Conservation (phyloP, 2,888 invertebrate genomes). For the Alloscopus bannaensis region DNA sequence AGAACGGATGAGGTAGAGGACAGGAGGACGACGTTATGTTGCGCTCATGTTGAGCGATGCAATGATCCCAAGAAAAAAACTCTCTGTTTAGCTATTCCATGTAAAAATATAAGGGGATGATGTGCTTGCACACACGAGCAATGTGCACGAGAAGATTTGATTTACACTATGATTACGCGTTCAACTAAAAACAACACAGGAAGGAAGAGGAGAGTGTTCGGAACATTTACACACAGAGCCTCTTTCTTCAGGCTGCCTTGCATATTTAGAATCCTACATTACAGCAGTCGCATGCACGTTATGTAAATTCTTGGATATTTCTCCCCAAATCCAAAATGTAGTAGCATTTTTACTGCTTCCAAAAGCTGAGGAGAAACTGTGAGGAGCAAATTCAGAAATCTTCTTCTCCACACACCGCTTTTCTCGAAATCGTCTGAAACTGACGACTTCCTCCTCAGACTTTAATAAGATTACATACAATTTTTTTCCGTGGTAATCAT, state of each 20-base stretch:
- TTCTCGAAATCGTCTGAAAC: slow-evolving; percentile 2
- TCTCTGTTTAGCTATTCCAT: slow-evolving; percentile 1
- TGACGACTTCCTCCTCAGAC: too few relatives aligned
- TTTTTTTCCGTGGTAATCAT: too few relatives aligned
- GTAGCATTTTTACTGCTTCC: slow-evolving; percentile 5
- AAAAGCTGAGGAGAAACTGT: too few relatives aligned
- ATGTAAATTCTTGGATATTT: too few relatives aligned
- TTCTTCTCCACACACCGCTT: neutral
- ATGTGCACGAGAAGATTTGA: slow-evolving; percentile 4
- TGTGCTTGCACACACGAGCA: neutral
- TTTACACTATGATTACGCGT: neutral
- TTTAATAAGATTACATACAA: too few relatives aligned
- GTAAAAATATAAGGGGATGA: slow-evolving; percentile 12
- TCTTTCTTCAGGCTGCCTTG: slow-evolving; percentile 47
- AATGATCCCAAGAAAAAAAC: slow-evolving; percentile 51
- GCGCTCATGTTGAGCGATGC: slow-evolving; percentile 45
- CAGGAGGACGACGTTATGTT: slow-evolving; percentile 3
- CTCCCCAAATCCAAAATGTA: too few relatives aligned
- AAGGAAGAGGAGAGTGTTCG: slow-evolving; percentile 31
- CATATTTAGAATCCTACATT: slow-evolving; percentile 19
- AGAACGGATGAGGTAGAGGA: slow-evolving; percentile 27
- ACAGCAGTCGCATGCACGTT: too few relatives aligned
- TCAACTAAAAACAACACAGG: slow-evolving; percentile 21
- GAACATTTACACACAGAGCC: slow-evolving; percentile 1
- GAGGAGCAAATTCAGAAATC: slow-evolving; percentile 19